Percentiles rank a stretch among this genome's conserved stretches.
Conservation (phyloP, 2,797 vertebrate species). For the Brachyrhaphis roseni region DNA sequence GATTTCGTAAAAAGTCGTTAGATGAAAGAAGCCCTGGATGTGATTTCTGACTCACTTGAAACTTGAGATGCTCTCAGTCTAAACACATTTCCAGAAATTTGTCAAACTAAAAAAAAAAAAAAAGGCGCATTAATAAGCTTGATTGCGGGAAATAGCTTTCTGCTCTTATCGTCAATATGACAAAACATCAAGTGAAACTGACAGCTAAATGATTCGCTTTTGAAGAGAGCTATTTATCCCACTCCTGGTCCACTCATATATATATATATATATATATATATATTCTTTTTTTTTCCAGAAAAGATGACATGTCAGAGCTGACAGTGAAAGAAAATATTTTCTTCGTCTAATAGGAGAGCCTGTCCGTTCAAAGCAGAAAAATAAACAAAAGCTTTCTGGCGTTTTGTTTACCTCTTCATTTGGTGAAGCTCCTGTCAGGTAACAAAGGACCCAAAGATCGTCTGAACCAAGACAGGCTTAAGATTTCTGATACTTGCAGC, state of each 20-base stretch:
- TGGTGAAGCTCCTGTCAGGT: background rate
- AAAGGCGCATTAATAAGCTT: background rate
- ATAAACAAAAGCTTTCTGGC: background rate
- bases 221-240: background rate
- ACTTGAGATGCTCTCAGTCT: background rate
- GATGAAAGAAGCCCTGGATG: slow-evolving; percentile 19
- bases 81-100: slow-evolving; percentile 5
- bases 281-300: background rate
- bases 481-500: background rate
- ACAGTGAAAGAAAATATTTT: background rate
- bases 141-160: slow-evolving; percentile 7
- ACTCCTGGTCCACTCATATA: background rate
- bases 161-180: background rate
- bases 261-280: too few species aligned
- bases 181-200: background rate
- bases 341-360: background rate
- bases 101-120: background rate
- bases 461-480: background rate
- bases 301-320: background rate
- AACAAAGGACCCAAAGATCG: background rate
- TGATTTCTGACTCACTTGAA: slow-evolving; percentile 22
- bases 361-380: background rate
- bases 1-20: slow-evolving; percentile 28
- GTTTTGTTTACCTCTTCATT: background rate
- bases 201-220: background rate